Conservation (phyloP, 2,888 invertebrate species). For the Mycogona germanica region DNA sequence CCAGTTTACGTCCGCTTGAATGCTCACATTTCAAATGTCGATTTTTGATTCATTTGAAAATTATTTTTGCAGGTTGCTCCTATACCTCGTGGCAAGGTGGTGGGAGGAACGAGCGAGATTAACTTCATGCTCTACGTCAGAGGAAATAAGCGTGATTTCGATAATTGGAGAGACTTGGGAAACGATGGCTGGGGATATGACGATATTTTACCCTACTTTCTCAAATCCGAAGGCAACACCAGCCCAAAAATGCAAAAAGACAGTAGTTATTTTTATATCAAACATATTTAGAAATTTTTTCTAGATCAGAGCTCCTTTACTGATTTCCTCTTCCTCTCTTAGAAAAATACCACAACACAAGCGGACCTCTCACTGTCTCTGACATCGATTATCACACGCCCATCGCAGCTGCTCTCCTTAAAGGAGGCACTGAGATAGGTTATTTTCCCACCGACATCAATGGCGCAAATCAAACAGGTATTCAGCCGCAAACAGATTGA, state of each 20-base stretch:
- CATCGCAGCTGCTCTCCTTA: background rate
- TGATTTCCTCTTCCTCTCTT: too few relatives aligned
- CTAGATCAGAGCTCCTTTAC: too few relatives aligned
- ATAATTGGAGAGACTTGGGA: slow-evolving; percentile 36
- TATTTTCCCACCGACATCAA: background rate
- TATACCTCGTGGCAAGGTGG: slow-evolving; percentile 34
- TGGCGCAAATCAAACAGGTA: background rate
- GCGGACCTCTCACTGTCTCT: background rate
- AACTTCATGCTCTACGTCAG: slow-evolving; percentile 40
- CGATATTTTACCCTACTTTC: slow-evolving; percentile 37
- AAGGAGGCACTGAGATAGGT: background rate
- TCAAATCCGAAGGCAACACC: slow-evolving; percentile 32
- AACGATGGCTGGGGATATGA: slow-evolving; percentile 38
- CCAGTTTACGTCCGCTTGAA: too few relatives aligned
- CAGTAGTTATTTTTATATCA: too few relatives aligned
- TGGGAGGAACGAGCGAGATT: slow-evolving; percentile 38
- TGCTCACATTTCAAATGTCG: too few relatives aligned
- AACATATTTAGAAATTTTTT: too few relatives aligned
- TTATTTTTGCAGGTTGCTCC: too few relatives aligned
- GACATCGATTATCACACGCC: background rate
- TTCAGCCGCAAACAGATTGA: background rate
- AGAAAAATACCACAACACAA: background rate
- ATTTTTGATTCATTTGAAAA: too few relatives aligned
- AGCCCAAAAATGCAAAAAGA: slow-evolving; percentile 1
- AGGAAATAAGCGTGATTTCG: slow-evolving; percentile 37